phyloP scores from a whole-genome alignment of 1,140 invertebrate genomes.

The Bombus sibiricus region DNA sequence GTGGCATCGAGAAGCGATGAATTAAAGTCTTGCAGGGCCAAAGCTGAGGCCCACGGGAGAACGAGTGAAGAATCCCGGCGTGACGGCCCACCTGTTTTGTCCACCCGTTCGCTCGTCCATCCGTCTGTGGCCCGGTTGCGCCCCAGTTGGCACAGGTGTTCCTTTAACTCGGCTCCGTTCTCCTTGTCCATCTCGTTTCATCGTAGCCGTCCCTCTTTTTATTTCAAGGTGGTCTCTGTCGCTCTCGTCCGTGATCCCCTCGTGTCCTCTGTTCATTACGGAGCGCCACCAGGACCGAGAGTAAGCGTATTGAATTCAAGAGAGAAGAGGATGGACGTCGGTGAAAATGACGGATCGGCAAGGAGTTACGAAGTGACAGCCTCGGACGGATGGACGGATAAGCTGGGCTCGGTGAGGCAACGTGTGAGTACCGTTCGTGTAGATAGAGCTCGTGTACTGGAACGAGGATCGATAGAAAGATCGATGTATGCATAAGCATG shows the following conservation, averaged over 20 bases:
- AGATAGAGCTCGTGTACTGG: neutral
- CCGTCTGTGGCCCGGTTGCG: slow-evolving; percentile 70
- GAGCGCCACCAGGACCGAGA: slow-evolving; percentile 63
- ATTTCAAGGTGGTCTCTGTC: slow-evolving; percentile 30
- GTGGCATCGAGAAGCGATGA: slow-evolving; percentile 56
- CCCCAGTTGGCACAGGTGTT: slow-evolving; percentile 78
- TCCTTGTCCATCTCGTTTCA: slow-evolving; percentile 15
- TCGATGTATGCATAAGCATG: neutral
- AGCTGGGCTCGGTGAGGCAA: neutral
- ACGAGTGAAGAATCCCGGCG: slow-evolving; percentile 66
- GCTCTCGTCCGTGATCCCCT: neutral
- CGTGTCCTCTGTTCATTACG: slow-evolving; percentile 54
- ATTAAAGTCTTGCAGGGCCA: slow-evolving; percentile 52
- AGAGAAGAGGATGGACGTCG: slow-evolving; percentile 13
- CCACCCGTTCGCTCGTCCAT: slow-evolving; percentile 72
- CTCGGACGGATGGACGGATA: slow-evolving; percentile 10
- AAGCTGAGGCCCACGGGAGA: slow-evolving; percentile 40
- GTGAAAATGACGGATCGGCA: slow-evolving; percentile 63
- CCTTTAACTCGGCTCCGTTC: slow-evolving; percentile 59
- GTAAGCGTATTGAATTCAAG: slow-evolving; percentile 11
- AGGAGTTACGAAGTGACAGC: slow-evolving; percentile 34
- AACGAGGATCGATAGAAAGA: slow-evolving; percentile 11
- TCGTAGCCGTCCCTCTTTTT: slow-evolving; percentile 18
- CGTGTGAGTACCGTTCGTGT: neutral
- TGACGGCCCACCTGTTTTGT: slow-evolving; percentile 75